Evolutionary conservation across 2,888 invertebrate genomes (phyloP), one percentile per base, ranked within the genome.

Genomic region (Liopterus haemorrhoidalis): DNA sequence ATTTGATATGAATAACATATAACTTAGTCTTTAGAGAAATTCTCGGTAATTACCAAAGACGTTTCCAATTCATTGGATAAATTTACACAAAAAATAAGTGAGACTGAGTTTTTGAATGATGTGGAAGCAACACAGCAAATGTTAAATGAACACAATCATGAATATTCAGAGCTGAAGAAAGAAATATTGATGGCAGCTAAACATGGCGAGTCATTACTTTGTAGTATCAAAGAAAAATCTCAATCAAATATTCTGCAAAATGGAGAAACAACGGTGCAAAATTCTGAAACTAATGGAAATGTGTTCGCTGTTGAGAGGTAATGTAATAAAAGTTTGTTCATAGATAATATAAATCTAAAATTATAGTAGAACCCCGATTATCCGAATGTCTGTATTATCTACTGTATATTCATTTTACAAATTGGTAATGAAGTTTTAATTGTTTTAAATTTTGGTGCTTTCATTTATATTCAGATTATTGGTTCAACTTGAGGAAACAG

Each of bases 101-200:
- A 93, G 70, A 85, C 82, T 56, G 93, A 93, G 70, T 85, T 95
- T 71, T 95, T 95, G 11, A 94, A 94, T 68, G 92, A 93, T 64
- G 92, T 91, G 20, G 79, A 85, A 61, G 85, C 90, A 56, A 95
- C 94, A 52, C 84, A 89, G 69, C 81, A 85, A 60, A 73, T 95
- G 58, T 75, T 96, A 57, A 81, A 84, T 65, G 81, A 82, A 62
- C 94, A 93, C 70, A 85, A 83, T 67, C 70, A 57, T 60, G 79
- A 79, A 62, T 82, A 81, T 72, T 74, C 75, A 56, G 74, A 75
- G 64, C 74, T 87, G 62, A 86, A 89, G 71, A 85, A 85, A 59
- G 92, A 94, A 69, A 82, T 96, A 56, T 71, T 85, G 55, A 81
- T 83, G 53, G 90, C 93, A 30, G 87, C 89, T 9, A 79, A 83